phyloP scores from a whole-genome alignment of 2,113 vertebrate genomes.

The Isurus oxyrinchus region DNA sequence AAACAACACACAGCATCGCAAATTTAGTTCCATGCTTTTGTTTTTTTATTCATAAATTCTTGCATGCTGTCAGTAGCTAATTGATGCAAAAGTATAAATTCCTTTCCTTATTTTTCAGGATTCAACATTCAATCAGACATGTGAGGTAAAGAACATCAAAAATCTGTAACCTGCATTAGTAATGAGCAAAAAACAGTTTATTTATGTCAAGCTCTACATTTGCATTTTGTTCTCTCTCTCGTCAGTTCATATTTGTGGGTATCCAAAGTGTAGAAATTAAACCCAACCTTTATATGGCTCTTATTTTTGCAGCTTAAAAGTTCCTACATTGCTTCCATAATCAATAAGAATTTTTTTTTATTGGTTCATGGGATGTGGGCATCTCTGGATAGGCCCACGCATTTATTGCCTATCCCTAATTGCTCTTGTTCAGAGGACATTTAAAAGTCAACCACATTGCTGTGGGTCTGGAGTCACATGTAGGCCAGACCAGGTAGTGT shows the following conservation, averaged over 20 bases:
- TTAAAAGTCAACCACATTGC: too few species aligned
- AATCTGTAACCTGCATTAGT: background rate
- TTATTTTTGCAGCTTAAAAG: background rate
- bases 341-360: background rate
- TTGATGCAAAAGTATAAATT: background rate
- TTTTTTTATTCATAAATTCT: background rate
- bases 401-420: too few species aligned
- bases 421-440: too few species aligned
- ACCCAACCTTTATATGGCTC: too few species aligned
- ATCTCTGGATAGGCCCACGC: too few species aligned
- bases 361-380: too few species aligned
- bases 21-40: background rate
- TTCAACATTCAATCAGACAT: conserved; percentile 19
- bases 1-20: background rate
- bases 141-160: background rate
- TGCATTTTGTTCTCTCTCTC: background rate
- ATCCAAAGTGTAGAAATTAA: background rate
- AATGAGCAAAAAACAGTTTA: background rate
- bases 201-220: background rate
- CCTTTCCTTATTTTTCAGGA: conserved; percentile 14
- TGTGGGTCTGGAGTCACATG: too few species aligned
- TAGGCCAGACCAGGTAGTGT: too few species aligned
- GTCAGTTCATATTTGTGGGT: background rate
- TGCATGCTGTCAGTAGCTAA: background rate
- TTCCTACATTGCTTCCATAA: background rate